Base-by-base conservation (phyloP, 2,888 invertebrate genomes). In the Caenorhabditis virilis region DNA sequence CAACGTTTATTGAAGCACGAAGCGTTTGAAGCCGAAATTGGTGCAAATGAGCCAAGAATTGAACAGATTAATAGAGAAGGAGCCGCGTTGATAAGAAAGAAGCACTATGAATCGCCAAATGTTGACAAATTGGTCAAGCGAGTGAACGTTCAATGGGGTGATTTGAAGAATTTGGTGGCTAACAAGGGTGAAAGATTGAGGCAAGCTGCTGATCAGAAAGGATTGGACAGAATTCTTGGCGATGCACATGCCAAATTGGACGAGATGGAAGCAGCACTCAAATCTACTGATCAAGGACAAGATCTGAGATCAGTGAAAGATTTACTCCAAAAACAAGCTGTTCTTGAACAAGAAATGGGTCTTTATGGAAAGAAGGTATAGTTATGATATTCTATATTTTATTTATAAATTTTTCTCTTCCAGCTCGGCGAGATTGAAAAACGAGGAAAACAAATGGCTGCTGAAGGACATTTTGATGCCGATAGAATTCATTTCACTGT, bases 401-500 rank as follows among this genome's bases (percentile, higher is more conserved):
- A 38, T 22, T 5, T 36, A 27, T 18, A 11, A 22, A 16, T 9
- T n/a, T 27, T 25, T 15, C 23, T n/a, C 20, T 0, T 88, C 88
- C 0, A 89, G 90, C 58, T 70, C 9, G 15, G 43, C 33, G 73
- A 70, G 4, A 73, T 73, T 41, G 61, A 66, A 23, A 45, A 49
- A 46, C 55, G 66, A 20, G 83, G 94, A 9, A 89, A 91, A 69
- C 91, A 93, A 85, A 90, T 97, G 89, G 91, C 91, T 0, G 90
- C 92, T 27, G 91, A 91, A 61, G 95, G 93, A 0, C 95, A 97
- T 85, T 97, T 95, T 85, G 95, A 95, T 86, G 90, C 92, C 1
- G 89, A 88, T 1, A 90, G 90, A 72, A 94, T 97, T 69, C 58
- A 57, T 16, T 20, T 41, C 16, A 71, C 70, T 13, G 66, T 73